Conservation (phyloP, 1,140 invertebrate species). For the Drosophila bifasciata region DNA sequence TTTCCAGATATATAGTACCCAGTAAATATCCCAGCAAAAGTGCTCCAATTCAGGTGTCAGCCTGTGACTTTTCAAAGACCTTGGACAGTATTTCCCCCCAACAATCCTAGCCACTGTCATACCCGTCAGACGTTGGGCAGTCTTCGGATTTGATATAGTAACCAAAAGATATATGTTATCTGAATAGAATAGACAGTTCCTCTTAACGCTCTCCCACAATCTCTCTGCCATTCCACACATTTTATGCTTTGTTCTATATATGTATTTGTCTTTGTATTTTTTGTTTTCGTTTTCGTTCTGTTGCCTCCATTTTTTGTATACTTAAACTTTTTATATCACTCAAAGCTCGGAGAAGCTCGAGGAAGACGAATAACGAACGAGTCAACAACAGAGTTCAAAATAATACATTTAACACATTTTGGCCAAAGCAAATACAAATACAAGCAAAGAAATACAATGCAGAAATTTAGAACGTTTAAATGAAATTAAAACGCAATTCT, state of each 20-base stretch:
- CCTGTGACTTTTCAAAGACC: constrained; percentile 71
- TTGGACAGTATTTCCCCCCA: constrained; percentile 49
- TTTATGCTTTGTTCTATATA: constrained; percentile 38
- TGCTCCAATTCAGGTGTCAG: constrained; percentile 41
- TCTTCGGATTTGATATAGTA: constrained; percentile 12
- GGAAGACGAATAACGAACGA: constrained; percentile 43
- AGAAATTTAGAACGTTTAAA: constrained; percentile 61
- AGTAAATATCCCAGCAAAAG: constrained; percentile 28
- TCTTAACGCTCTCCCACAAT: constrained; percentile 21
- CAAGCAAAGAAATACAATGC: constrained; percentile 23
- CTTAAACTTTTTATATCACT: constrained; percentile 43
- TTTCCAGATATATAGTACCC: constrained; percentile 13
- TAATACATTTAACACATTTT: constrained; percentile 67
- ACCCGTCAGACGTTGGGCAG: constrained; percentile 16
- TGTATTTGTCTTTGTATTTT: constrained; percentile 38
- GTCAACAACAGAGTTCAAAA: constrained; percentile 35
- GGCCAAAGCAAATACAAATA: constrained; percentile 35
- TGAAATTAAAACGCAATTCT: constrained; percentile 78
- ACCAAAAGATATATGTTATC: constrained; percentile 14
- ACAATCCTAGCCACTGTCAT: too few species aligned
- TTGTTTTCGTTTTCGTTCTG: constrained; percentile 27
- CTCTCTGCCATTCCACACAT: constrained; percentile 33
- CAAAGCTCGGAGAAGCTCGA: constrained; percentile 23
- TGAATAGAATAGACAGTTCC: constrained; percentile 35
- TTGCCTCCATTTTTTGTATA: constrained; percentile 34